Percentiles rank a stretch among this genome's conserved stretches.
Conservation (phyloP, 1,140 invertebrate genomes). For the Hycleus phaleratus region DNA sequence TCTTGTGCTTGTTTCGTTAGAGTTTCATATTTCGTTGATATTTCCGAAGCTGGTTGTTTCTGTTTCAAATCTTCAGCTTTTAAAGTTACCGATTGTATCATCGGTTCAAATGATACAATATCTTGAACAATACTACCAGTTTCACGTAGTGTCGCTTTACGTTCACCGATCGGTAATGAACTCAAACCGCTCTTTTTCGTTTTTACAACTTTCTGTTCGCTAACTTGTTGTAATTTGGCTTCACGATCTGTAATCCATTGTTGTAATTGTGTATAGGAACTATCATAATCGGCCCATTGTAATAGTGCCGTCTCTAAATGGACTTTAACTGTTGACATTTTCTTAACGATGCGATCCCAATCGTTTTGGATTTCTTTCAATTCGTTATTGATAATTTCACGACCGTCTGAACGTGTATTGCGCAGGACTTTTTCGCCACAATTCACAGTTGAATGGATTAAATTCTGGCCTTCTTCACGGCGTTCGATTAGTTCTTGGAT, state of each 20-base stretch:
- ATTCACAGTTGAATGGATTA: slow-evolving; percentile 84
- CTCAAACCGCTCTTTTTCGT: slow-evolving; percentile 68
- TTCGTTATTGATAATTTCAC: slow-evolving; percentile 79
- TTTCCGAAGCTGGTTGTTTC: slow-evolving; percentile 78
- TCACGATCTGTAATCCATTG: slow-evolving; percentile 95
- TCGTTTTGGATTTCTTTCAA: slow-evolving; percentile 86
- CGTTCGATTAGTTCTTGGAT: slow-evolving; percentile 74
- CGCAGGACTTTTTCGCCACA: slow-evolving; percentile 86
- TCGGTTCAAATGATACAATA: slow-evolving; percentile 89
- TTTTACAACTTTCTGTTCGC: slow-evolving; percentile 75
- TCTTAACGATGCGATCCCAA: slow-evolving; percentile 87
- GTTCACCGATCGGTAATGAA: slow-evolving; percentile 70
- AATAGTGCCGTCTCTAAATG: slow-evolving; percentile 84
- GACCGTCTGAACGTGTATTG: slow-evolving; percentile 81
- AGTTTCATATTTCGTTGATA: slow-evolving; percentile 83
- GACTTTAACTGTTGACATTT: slow-evolving; percentile 87
- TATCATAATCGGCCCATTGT: slow-evolving; percentile 94
- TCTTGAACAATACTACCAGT: slow-evolving; percentile 91
- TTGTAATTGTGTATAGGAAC: slow-evolving; percentile 81
- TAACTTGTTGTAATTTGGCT: slow-evolving; percentile 87
- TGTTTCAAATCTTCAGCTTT: slow-evolving; percentile 85
- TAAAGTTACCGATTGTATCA: slow-evolving; percentile 87
- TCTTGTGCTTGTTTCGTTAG: slow-evolving; percentile 83
- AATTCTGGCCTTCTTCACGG: slow-evolving; percentile 84
- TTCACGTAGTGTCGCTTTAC: slow-evolving; percentile 80